phyloP scores from a whole-genome alignment of 2,888 invertebrate species.

The Caenorhabditis macrosperma region DNA sequence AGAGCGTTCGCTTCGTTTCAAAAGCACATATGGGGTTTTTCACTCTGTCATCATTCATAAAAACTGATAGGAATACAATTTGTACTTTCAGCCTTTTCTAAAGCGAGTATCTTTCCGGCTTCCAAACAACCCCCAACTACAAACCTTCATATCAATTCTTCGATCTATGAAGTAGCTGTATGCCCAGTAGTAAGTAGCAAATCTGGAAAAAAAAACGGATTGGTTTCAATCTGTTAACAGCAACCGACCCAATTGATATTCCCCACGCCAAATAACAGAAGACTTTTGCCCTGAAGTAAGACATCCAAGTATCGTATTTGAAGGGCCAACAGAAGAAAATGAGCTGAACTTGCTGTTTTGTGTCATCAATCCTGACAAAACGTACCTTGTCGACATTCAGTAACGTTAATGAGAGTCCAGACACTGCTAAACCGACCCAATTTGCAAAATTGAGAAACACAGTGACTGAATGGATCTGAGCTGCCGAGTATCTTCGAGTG shows the following conservation, averaged over 20 bases:
- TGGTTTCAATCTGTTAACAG: background rate
- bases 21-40: background rate
- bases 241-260: constrained; percentile 74
- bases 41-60: constrained; percentile 25
- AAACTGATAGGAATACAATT: constrained; percentile 27
- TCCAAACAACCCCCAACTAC: background rate
- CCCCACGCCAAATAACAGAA: constrained; percentile 75
- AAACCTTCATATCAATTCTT: constrained; percentile 1
- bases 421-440: constrained; percentile 77
- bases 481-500: constrained; percentile 73
- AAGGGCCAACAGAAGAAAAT: constrained; percentile 79
- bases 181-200: constrained; percentile 78
- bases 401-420: constrained; percentile 77
- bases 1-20: background rate
- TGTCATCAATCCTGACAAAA: background rate
- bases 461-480: constrained; percentile 69
- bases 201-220: constrained; percentile 69
- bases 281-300: constrained; percentile 72
- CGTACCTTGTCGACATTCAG: constrained; percentile 76
- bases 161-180: constrained; percentile 44
- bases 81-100: constrained; percentile 21
- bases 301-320: constrained; percentile 77
- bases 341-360: constrained; percentile 55
- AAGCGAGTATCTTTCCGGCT: background rate
- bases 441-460: constrained; percentile 77